Evolutionary conservation across 2,797 vertebrate species (phyloP), one percentile per base, ranked within the genome.

Genomic region (Arrhamphus sclerolepis): DNA sequence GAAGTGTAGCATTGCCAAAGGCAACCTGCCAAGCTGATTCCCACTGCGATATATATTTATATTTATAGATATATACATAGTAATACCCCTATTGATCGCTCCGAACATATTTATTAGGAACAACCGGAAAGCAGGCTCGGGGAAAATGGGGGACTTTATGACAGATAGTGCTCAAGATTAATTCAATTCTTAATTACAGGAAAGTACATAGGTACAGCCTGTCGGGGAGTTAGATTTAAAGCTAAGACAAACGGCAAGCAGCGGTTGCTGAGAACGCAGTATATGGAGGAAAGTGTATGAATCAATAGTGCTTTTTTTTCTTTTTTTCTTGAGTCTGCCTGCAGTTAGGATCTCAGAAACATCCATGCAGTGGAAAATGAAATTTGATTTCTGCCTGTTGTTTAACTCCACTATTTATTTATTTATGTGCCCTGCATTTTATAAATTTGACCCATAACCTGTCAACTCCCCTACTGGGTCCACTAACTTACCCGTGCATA

Each of bases 181-280:
- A 86, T 86, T 68, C 47, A 62, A 77, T 83, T 91, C 87, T 89
- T 88, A 89, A 92, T 91, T 86, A 86, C 78, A 83, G 79, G 42
- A 66, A 80, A 77, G 61, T 80, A 86, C 73, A 82, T 75, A 72
- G 82, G 78, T 72, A 80, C 79, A 78, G 76, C 77, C 80, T 87
- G 83, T 86, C 72, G 53, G 64, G 66, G 40, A 19, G 63, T 56
- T 70, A 77, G 81, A 91, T 89, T 88, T 77, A 84, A 70, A 77
- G 77, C 80, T 60, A 58, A 82, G 59, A 81, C 78, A 78, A 82
- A 78, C 53, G 31, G 66, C 53, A 28, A 67, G 66, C 42, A 42
- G 53, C 59, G 68, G 66, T 51, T 87, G 86, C 88, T 87, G 89
- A 87, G 81, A 84, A 52, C n/a, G 83, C 86, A 85, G 62, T 75